Conservation (phyloP, 2,113 vertebrate species). For the Equus quagga region DNA sequence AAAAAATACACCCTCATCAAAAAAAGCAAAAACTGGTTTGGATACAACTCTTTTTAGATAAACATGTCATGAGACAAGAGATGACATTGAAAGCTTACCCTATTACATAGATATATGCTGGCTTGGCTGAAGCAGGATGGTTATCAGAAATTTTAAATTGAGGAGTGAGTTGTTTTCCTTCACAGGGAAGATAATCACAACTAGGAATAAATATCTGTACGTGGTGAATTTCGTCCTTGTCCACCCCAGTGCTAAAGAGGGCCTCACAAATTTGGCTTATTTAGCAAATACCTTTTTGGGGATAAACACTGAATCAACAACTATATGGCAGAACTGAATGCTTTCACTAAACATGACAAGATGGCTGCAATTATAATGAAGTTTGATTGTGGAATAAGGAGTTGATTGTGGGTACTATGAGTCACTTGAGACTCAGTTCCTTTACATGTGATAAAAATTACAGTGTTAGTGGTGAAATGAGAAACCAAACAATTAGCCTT, state of each 20-base stretch:
- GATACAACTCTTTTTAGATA: neutral
- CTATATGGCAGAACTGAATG: neutral
- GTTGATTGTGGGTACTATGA: constrained; percentile 52
- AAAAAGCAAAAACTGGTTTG: neutral
- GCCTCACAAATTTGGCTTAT: constrained; percentile 29
- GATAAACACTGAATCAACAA: constrained; percentile 9
- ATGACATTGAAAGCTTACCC: neutral
- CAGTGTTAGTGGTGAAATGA: neutral
- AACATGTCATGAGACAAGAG: neutral
- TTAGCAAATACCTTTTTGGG: constrained; percentile 54
- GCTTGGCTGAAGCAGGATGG: neutral
- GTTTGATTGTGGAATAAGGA: constrained; percentile 40
- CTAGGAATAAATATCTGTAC: constrained; percentile 5
- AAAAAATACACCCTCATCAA: neutral
- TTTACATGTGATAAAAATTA: constrained; percentile 65
- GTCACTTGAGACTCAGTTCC: constrained; percentile 63
- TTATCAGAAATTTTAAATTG: constrained; percentile 25
- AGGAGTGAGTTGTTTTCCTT: constrained; percentile 27
- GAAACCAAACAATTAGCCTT: constrained; percentile 24
- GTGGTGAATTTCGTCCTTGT: neutral
- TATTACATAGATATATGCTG: neutral
- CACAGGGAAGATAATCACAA: neutral
- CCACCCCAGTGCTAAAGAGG: neutral
- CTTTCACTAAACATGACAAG: constrained; percentile 25
- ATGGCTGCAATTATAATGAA: constrained; percentile 13